Evolutionary conservation across 2,888 invertebrate genomes (phyloP).

Genomic region (Lycocerus yunnanus): DNA sequence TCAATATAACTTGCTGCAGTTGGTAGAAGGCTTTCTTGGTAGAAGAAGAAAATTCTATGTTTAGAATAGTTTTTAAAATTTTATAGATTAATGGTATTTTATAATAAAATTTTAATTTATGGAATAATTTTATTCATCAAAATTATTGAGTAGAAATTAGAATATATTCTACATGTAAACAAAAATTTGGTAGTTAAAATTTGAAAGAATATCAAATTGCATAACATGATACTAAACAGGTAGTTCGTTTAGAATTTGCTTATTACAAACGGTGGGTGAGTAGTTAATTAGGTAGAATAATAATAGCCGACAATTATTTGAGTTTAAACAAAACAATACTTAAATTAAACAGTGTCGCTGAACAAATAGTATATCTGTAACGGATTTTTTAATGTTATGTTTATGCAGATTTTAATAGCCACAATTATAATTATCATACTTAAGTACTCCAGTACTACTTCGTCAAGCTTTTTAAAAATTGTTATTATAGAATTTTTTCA

Average conservation of each 20-base stretch:
- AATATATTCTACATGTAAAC: too few species aligned
- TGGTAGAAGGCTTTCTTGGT: too few species aligned
- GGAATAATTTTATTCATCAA: too few species aligned
- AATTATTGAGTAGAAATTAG: too few species aligned
- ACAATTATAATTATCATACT: conserved; percentile 18
- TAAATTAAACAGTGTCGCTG: conserved; percentile 32
- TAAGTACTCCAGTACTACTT: conserved; percentile 13
- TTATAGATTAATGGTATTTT: too few species aligned
- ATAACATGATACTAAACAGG: neutral
- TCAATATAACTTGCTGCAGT: too few species aligned
- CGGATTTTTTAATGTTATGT: conserved; percentile 22
- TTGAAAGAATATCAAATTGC: neutral
- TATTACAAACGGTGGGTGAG: conserved; percentile 4
- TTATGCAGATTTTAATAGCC: conserved; percentile 25
- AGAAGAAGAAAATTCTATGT: too few species aligned
- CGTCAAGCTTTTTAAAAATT: conserved; percentile 4
- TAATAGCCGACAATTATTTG: conserved; percentile 34
- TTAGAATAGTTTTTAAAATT: too few species aligned
- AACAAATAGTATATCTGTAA: conserved; percentile 18
- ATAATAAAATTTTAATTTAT: too few species aligned
- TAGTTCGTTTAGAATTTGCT: neutral
- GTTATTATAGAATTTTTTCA: conserved; percentile 5
- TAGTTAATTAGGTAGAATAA: conserved; percentile 38
- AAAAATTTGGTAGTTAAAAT: neutral
- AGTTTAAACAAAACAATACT: conserved; percentile 31